Evolutionary conservation across 2,113 vertebrate species (phyloP), one percentile per base, ranked within the genome.

Genomic region (Baryphthengus martii): DNA sequence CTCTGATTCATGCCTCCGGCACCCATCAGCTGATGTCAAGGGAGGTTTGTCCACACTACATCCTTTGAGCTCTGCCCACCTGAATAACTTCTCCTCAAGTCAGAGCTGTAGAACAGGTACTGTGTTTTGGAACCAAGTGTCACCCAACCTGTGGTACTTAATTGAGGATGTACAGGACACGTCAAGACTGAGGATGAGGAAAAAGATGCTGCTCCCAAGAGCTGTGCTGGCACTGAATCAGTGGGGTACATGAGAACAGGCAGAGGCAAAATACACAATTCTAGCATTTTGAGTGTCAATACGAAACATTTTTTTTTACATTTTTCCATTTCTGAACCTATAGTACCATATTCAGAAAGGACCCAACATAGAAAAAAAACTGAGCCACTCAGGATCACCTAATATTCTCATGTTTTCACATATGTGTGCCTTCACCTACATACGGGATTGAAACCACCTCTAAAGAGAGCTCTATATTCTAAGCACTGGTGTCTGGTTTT

Each of bases 61-160:
- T 78, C 39, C 13, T n/a, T 74, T 13, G 9, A 50, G 56, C 68
- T 94, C 90, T 95, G 73, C 76, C 66, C 86, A 78, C 44, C 52
- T 55, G 47, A 96, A 94, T 91, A 92, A 80, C 77, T 92, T 49
- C 75, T 86, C 72, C 85, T 81, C 68, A 72, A 78, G 85, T 94
- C 95, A 96, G 93, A 93, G 95, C 5, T 90, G 90, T 47, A 70
- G 68, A 91, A 86, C 88, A 89, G 86, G 93, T 87, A 61, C 31
- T 0, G 1, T 87, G 86, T 68, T 95, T 89, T 73, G 80, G 83
- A 95, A 61, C 76, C 7, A 24, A 59, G 79, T 42, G 35, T 84
- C 71, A 67, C 85, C 68, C 76, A 63, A 40, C 17, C 49, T 44
- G 2, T 18, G 67, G 45, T 2, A n/a, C 42, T 49, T 86, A 90